Evolutionary conservation across 1,140 invertebrate species (phyloP).

Genomic region (Listronotus oregonensis): DNA sequence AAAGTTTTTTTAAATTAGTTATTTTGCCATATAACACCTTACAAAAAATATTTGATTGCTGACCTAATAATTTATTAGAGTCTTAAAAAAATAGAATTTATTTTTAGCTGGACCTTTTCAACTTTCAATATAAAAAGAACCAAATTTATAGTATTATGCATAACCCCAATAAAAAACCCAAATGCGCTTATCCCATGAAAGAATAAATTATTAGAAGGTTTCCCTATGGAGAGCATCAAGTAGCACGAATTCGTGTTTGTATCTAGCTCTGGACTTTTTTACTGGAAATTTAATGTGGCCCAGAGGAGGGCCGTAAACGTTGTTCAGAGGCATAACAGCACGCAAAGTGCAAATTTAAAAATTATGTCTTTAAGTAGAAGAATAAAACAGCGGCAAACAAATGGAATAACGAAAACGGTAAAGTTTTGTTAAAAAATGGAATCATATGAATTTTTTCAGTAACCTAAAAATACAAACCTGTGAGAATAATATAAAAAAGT

Average conservation of each 20-base stretch:
- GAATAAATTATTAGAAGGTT: conserved; percentile 38
- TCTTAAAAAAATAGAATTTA: no score
- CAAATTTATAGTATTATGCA: conserved; percentile 27
- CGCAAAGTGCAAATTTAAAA: conserved; percentile 37
- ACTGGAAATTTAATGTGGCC: conserved; percentile 31
- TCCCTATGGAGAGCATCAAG: conserved; percentile 35
- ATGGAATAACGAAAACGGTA: background rate
- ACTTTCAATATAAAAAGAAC: background rate
- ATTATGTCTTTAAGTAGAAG: conserved; percentile 16
- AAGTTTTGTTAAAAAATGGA: no score
- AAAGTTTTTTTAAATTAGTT: no score
- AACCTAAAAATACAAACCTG: no score
- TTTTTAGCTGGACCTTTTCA: no score
- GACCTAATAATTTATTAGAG: no score
- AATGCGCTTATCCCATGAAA: conserved; percentile 36
- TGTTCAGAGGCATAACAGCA: conserved; percentile 29
- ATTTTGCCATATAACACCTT: no score
- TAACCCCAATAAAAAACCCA: conserved; percentile 27
- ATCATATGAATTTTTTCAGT: no score
- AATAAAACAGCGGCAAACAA: background rate
- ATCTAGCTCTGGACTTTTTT: conserved; percentile 32
- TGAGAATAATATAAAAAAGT: no score
- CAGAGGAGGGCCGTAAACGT: conserved; percentile 28
- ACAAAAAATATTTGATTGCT: no score
- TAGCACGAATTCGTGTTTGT: conserved; percentile 37